Percentiles rank a stretch among this genome's conserved stretches.
phyloP scores from a whole-genome alignment of 2,888 invertebrate species.

The Eucera pruinosa region DNA sequence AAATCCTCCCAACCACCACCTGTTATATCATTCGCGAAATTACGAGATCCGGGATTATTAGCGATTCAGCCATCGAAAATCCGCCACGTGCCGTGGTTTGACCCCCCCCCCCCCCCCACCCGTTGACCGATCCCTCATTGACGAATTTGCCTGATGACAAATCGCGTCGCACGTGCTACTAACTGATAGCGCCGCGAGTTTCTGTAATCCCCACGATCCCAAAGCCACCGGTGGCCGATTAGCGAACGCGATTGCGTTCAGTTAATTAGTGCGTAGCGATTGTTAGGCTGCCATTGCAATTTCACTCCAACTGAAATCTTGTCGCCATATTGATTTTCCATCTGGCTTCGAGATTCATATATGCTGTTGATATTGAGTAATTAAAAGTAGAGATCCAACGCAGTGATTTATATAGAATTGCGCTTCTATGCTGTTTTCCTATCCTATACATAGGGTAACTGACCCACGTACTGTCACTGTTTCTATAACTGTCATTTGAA shows the following conservation, averaged over 20 bases:
- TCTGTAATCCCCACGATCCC: slow-evolving; percentile 34
- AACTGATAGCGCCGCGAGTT: slow-evolving; percentile 44
- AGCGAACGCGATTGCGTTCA: slow-evolving; percentile 32
- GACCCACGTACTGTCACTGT: too few species aligned
- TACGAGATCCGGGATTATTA: slow-evolving; percentile 52
- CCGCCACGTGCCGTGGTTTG: slow-evolving; percentile 42
- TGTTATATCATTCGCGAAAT: slow-evolving; percentile 60
- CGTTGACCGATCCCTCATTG: slow-evolving; percentile 32
- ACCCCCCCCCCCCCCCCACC: neutral
- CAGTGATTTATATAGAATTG: neutral
- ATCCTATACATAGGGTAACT: too few species aligned
- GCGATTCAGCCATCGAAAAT: slow-evolving; percentile 45
- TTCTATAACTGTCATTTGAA: too few species aligned
- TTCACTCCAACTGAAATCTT: slow-evolving; percentile 1
- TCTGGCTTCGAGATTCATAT: neutral
- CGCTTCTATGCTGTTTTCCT: too few species aligned
- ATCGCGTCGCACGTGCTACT: slow-evolving; percentile 40
- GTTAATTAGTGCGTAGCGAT: slow-evolving; percentile 39
- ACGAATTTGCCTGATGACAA: slow-evolving; percentile 46
- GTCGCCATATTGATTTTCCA: neutral
- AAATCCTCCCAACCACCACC: slow-evolving; percentile 37
- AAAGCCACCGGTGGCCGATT: slow-evolving; percentile 36
- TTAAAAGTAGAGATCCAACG: neutral
- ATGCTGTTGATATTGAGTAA: neutral
- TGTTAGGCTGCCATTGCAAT: slow-evolving; percentile 9